Evolutionary conservation across 2,888 invertebrate genomes (phyloP).

Genomic region (Athrips mouffetella): DNA sequence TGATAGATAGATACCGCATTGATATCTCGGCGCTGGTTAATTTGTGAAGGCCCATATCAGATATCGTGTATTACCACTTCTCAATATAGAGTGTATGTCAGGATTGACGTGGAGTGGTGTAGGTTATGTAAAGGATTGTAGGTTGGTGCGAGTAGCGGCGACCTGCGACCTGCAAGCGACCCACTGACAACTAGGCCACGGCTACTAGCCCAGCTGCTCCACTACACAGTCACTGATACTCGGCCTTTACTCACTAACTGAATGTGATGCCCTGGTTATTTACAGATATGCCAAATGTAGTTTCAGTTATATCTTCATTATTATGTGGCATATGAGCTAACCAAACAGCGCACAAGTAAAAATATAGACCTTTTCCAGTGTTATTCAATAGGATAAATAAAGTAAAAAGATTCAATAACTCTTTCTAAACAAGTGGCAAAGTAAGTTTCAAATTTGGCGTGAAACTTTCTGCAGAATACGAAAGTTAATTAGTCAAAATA

Average conservation of each 20-base stretch:
- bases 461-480: too few relatives aligned
- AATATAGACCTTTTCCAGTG: too few relatives aligned
- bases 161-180: conserved; percentile 30
- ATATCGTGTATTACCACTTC: not conserved
- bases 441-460: too few relatives aligned
- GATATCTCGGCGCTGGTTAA: not conserved
- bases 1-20: not conserved
- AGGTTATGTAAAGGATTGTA: conserved; percentile 31
- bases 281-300: conserved; percentile 3
- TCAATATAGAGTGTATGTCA: conserved; percentile 5
- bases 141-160: conserved; percentile 24
- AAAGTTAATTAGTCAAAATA: too few relatives aligned
- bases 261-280: conserved; percentile 14
- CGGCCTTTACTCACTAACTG: conserved; percentile 15
- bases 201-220: conserved; percentile 44
- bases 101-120: conserved; percentile 26
- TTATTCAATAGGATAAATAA: too few relatives aligned
- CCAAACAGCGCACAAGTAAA: too few relatives aligned
- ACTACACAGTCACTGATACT: conserved; percentile 36
- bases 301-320: not conserved
- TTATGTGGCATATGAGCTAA: not conserved
- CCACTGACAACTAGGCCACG: conserved; percentile 55
- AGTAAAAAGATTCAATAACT: too few relatives aligned
- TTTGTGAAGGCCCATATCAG: not conserved
- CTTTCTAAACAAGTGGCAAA: too few relatives aligned